Percentiles rank a stretch among this genome's conserved stretches.
These are phyloP conservation scores for Matsumyia berberina DNA, from an alignment of 2,888 invertebrate genomes.

Conservation along the genomic window DNA sequence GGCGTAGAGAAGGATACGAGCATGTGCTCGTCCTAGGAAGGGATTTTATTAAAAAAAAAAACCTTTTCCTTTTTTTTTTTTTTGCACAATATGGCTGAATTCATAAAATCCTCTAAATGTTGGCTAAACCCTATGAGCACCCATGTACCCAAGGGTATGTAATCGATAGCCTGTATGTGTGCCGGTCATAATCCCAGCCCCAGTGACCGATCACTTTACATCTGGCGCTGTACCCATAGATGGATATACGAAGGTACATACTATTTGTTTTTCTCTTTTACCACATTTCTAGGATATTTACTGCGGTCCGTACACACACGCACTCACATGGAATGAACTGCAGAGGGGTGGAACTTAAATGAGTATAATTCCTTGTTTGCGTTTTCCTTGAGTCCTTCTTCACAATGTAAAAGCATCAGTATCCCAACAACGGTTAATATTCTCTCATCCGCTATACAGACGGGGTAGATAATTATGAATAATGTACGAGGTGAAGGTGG, in stretches of 20 bases:
- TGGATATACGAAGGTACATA: not conserved
- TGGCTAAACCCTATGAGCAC: not conserved
- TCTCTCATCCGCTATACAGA: constrained; percentile 1
- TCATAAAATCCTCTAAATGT: constrained; percentile 27
- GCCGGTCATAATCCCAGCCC: constrained; percentile 9
- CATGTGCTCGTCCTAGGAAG: not conserved
- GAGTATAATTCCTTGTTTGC: constrained; percentile 35
- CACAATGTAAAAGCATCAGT: constrained; percentile 5
- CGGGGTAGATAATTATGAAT: constrained; percentile 53
- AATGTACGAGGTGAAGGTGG: constrained; percentile 30
- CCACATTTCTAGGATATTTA: constrained; percentile 12
- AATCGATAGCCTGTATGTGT: constrained; percentile 43
- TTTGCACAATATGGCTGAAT: constrained; percentile 28
- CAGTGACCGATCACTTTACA: not conserved
- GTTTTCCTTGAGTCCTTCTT: constrained; percentile 4
- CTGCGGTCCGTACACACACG: not conserved
- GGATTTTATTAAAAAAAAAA: constrained; percentile 32
- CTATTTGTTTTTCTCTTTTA: not conserved
- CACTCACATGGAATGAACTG: constrained; percentile 8
- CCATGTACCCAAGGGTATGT: constrained; percentile 7
- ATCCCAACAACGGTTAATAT: constrained; percentile 26
- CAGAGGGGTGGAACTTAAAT: constrained; percentile 31
- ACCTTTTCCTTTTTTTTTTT: not conserved
- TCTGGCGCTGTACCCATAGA: constrained; percentile 15
- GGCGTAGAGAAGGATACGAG: not conserved